A percentile compares a stretch with the other conserved stretches of the same genome.
Evolutionary conservation across 2,797 vertebrate genomes (phyloP).

Genomic region (Erethizon dorsatum): DNA sequence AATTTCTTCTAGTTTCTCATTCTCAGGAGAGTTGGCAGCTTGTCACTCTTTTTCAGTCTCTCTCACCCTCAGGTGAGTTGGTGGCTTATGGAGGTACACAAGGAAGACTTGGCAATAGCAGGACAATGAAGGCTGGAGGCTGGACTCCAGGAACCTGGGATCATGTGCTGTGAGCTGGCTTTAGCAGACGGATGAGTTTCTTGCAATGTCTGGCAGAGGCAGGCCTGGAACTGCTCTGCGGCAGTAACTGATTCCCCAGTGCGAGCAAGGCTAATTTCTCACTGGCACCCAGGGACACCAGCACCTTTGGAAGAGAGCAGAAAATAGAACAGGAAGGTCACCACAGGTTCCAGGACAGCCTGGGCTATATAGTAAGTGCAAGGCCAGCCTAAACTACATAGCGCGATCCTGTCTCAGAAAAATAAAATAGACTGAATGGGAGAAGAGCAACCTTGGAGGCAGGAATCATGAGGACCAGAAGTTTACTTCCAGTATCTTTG

Average conservation of each 20-base stretch:
- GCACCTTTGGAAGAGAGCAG: slow-evolving; percentile 83
- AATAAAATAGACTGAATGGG: background rate
- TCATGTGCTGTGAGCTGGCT: slow-evolving; percentile 48
- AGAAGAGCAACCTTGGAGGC: slow-evolving; percentile 27
- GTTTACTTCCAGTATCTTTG: slow-evolving; percentile 15
- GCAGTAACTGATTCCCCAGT: slow-evolving; percentile 33
- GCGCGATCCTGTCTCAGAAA: background rate
- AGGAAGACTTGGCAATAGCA: slow-evolving; percentile 44
- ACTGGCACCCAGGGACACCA: slow-evolving; percentile 88
- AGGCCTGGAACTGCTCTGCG: background rate
- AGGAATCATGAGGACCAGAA: background rate
- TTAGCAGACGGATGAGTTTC: slow-evolving; percentile 87
- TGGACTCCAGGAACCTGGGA: background rate
- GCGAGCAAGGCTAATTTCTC: slow-evolving; percentile 85
- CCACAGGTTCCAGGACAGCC: background rate
- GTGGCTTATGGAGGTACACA: background rate
- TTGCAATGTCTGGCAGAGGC: slow-evolving; percentile 84
- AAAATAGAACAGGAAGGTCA: slow-evolving; percentile 12
- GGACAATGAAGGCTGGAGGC: background rate
- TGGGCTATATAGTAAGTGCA: background rate
- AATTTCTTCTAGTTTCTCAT: slow-evolving; percentile 75
- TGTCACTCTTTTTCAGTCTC: slow-evolving; percentile 55
- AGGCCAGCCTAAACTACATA: background rate
- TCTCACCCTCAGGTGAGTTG: slow-evolving; percentile 7
- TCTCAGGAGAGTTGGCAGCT: slow-evolving; percentile 64